Base-by-base conservation (phyloP, 2,888 invertebrate genomes). In the Bedellia somnulentella region DNA sequence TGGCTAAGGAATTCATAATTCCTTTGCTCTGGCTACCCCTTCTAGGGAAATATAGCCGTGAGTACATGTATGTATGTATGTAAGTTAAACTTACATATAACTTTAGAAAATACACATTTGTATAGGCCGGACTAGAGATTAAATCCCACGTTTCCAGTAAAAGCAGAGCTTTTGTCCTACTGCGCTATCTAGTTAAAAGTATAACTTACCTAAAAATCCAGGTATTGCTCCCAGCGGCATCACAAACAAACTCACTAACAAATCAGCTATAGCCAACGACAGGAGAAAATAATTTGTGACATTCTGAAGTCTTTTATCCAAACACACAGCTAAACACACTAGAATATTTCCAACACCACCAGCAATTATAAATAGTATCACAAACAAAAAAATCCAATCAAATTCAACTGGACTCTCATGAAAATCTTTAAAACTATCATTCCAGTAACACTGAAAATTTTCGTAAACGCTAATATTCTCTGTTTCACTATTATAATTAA, bases 171-270 rank as follows among this genome's bases (percentile, higher is more conserved):
- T n/a, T n/a, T n/a, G n/a, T n/a, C n/a, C n/a, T n/a, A n/a, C n/a
- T n/a, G n/a, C n/a, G n/a, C n/a, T n/a, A n/a, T n/a, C n/a, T n/a
- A n/a, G n/a, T n/a, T n/a, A n/a, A n/a, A n/a, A n/a, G n/a, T 6
- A 18, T 18, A 18, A 9, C 89, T 89, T 60, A 95, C 95, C 95
- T 50, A 93, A 78, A 68, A 96, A 90, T 53, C 93, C 94, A 15
- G 91, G 92, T 46, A 95, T 87, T 21, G 96, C 93, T 35, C 93
- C 93, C 58, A 95, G 80, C 3, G 96, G 96, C 96, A 97, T 97
- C 33, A 96, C 96, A 52, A 95, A 88, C 38, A 93, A 68, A 50
- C 93, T 93, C 52, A 96, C 95, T 37, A 96, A 79, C 34, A 96
- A 78, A 73, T 97, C 96, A 30, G 96, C 95, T 31, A 95, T 87